Evolutionary conservation across 2,113 vertebrate species (phyloP).

Genomic region (Regulus satrapa): DNA sequence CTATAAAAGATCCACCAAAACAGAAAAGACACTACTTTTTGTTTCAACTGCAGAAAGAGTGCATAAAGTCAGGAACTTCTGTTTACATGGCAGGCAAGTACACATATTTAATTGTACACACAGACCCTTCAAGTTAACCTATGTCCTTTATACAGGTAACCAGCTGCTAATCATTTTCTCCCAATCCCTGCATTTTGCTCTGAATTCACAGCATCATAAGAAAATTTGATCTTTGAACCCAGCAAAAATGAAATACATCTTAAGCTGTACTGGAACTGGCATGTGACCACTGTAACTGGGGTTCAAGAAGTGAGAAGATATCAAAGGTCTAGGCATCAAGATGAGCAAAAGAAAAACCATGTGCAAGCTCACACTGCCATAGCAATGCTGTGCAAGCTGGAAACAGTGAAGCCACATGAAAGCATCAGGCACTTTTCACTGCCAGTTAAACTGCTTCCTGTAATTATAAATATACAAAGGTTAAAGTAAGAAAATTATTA

Average conservation of each 20-base stretch:
- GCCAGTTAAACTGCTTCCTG: background rate
- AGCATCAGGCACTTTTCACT: background rate
- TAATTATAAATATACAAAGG: background rate
- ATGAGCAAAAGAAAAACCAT: background rate
- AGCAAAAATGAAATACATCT: background rate
- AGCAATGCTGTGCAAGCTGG: background rate
- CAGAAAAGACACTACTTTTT: background rate
- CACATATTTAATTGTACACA: background rate
- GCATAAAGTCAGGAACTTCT: background rate
- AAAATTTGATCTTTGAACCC: background rate
- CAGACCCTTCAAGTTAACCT: background rate
- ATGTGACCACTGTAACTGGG: background rate
- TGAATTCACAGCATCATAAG: background rate
- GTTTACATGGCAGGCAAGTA: background rate
- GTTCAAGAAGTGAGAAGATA: background rate
- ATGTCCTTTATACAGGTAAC: background rate
- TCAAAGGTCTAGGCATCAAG: background rate
- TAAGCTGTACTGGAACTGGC: background rate
- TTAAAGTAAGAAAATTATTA: conserved; percentile 25
- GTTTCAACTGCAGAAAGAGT: background rate
- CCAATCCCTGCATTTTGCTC: background rate
- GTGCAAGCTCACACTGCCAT: background rate
- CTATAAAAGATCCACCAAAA: background rate
- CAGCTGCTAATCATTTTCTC: background rate
- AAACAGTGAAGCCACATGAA: conserved; percentile 23